Evolutionary conservation across 2,797 vertebrate species (phyloP).

Genomic region (Microchirus variegatus): DNA sequence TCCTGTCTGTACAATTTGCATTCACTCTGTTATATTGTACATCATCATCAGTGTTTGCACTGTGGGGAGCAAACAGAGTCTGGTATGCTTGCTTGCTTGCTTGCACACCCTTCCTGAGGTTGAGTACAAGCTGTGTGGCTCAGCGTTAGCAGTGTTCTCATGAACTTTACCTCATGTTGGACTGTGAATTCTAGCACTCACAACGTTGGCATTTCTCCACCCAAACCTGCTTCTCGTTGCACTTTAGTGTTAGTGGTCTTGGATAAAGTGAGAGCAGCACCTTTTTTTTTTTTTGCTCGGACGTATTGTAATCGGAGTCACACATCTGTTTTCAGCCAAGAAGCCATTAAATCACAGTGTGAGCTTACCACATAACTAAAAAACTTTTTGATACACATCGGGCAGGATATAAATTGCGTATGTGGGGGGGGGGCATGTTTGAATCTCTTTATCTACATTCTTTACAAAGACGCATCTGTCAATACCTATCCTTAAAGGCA

Average conservation of each 20-base stretch:
- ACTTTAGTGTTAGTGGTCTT: conserved; percentile 12
- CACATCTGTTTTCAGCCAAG: conserved; percentile 32
- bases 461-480: background rate
- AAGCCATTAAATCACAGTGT: conserved; percentile 34
- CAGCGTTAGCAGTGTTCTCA: conserved; percentile 3
- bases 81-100: conserved; percentile 50
- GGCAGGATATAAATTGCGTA: background rate
- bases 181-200: no score
- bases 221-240: conserved; percentile 38
- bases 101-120: conserved; percentile 26
- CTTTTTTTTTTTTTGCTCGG: conserved; percentile 10
- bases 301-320: conserved; percentile 32
- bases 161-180: background rate
- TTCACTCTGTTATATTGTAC: conserved; percentile 41
- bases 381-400: background rate
- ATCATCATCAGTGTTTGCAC: conserved; percentile 48
- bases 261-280: conserved; percentile 5
- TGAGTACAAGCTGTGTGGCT: background rate
- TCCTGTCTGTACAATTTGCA: conserved; percentile 39
- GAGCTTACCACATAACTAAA: conserved; percentile 15
- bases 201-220: conserved; percentile 11
- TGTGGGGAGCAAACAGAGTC: conserved; percentile 46
- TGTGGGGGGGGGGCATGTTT: background rate
- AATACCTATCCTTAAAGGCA: background rate
- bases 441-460: background rate